Percentiles rank a stretch among this genome's conserved stretches.
These are phyloP conservation scores for Eupithecia centaureata DNA, from an alignment of 2,888 invertebrate genomes.

Conservation along the genomic window DNA sequence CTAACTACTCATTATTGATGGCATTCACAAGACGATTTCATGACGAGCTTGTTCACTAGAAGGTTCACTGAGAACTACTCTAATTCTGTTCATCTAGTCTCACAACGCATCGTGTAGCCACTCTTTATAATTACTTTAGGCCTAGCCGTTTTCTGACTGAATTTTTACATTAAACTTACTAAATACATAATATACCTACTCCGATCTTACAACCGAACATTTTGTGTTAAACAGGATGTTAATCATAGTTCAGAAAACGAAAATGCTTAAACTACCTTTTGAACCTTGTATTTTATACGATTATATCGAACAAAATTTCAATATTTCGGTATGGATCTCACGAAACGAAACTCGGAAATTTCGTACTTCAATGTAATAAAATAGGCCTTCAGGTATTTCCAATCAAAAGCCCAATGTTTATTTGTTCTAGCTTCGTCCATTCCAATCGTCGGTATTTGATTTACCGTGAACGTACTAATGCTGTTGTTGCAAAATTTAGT, in stretches of 20 bases:
- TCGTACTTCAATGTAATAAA: slow-evolving; percentile 41
- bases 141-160: neutral
- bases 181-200: no score
- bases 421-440: slow-evolving; percentile 42
- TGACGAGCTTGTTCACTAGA: neutral
- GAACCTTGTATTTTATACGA: neutral
- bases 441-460: slow-evolving; percentile 43
- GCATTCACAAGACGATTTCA: no score
- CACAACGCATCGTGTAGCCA: neutral
- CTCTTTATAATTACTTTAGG: neutral
- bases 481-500: slow-evolving; percentile 37
- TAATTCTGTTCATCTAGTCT: neutral
- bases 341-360: slow-evolving; percentile 39
- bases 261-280: neutral
- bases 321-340: neutral
- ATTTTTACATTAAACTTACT: neutral
- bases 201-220: neutral
- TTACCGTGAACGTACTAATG: slow-evolving; percentile 38
- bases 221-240: neutral
- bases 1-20: neutral
- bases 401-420: slow-evolving; percentile 49
- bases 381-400: slow-evolving; percentile 45
- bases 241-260: neutral
- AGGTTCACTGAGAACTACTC: neutral
- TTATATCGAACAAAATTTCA: no score